Evolutionary conservation across 2,888 invertebrate genomes (phyloP), one percentile per base, ranked within the genome.

Genomic region (Desoria tigrina): DNA sequence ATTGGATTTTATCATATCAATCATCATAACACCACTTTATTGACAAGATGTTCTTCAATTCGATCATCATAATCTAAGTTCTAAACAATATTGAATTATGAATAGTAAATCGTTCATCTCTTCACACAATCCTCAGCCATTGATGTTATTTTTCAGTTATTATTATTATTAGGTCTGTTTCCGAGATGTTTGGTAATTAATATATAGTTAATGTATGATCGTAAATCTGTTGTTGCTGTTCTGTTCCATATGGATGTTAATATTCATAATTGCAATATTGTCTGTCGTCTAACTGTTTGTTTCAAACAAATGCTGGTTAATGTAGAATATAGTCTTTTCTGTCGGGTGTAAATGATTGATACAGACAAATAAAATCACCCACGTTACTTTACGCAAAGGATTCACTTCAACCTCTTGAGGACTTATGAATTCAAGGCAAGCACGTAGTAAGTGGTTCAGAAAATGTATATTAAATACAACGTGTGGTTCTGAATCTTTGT

Each of bases 1-100:
- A 18, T 45, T 51, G 27, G 58, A 16, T 58, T 58, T 59, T 63
- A 62, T 63, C 63, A 69, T 65, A 68, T 68, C 68, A 69, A 65
- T 65, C 65, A 68, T 68, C 68, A 65, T 63, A 65, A 69, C 69
- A 69, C 69, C 69, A 69, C 65, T 69, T 69, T 69, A 69, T 69
- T 69, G 60, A 65, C 60, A 65, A 58, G 65, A 60, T 65, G 65
- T 60, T 51, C 26, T n/a, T 55, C n/a, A 26, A 49, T 49, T 59
- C 32, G 39, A 60, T 65, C 65, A 65, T 65, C 65, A 65, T 60
- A 55, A 24, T 32, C 28, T 51, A 51, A 42, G 37, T 64, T 68
- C 32, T 64, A 55, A 63, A 67, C 65, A 65, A 68, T 64, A 68
- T 59, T 65, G 60, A 68, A 59, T 58, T 62, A 64, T 68, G 58